These are phyloP conservation scores for Operophtera brumata DNA, from an alignment of 2,888 invertebrate species.

Conservation along the genomic window DNA sequence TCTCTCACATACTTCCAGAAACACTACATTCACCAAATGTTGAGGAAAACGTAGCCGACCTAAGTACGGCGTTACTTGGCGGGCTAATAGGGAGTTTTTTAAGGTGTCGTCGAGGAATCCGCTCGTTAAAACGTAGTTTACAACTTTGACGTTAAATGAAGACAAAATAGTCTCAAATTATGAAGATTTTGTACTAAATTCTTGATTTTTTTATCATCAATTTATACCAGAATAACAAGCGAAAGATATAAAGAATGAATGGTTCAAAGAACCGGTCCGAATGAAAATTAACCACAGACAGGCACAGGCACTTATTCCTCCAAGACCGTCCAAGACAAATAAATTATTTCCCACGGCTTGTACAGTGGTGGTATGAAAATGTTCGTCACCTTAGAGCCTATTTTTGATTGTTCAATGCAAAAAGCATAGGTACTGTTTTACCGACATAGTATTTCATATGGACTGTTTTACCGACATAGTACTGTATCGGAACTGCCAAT, in stretches of 20 bases:
- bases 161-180: neutral
- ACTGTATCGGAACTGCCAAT: too few relatives aligned
- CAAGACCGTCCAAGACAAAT: too few relatives aligned
- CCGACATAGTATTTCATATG: too few relatives aligned
- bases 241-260: slow-evolving; percentile 15
- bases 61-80: slow-evolving; percentile 23
- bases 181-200: slow-evolving; percentile 3
- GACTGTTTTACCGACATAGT: too few relatives aligned
- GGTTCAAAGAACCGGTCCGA: too few relatives aligned
- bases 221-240: slow-evolving; percentile 20
- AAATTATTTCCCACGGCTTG: too few relatives aligned
- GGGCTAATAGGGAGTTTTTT: slow-evolving; percentile 6
- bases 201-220: slow-evolving; percentile 7
- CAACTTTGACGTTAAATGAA: neutral
- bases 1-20: neutral
- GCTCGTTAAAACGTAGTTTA: neutral
- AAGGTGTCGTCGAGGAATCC: neutral
- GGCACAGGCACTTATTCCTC: too few relatives aligned
- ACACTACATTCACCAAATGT: slow-evolving; percentile 18
- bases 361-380: too few relatives aligned
- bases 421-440: too few relatives aligned
- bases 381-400: too few relatives aligned
- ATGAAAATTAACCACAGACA: neutral
- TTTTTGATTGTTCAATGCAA: too few relatives aligned
- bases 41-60: slow-evolving; percentile 32